Evolutionary conservation across 2,113 vertebrate genomes (phyloP), one percentile per base, ranked within the genome.

Genomic region (Hystrix cristata): DNA sequence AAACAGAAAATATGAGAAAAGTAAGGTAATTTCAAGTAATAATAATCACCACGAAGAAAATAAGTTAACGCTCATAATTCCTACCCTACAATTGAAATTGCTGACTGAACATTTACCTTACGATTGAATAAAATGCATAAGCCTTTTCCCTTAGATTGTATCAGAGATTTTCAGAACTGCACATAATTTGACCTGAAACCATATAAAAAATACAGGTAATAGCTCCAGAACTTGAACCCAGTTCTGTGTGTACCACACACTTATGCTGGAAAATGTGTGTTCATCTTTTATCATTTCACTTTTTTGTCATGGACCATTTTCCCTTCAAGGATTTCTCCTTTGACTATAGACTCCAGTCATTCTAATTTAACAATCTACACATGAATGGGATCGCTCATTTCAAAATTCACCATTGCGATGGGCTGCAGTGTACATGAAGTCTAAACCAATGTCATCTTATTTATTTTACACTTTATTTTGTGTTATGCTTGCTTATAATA

Each of bases 41-140:
- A 93, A 71, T 78, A 67, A 43, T 23, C 67, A 31, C 15, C n/a
- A 90, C 38, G 53, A 89, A 86, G 60, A 83, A 87, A 94, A 97
- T 69, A 89, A 96, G 81, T 62, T 46, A 29, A 90, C 23, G 2
- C n/a, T 65, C 65, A 51, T 93, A 76, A 93, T 89, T 21, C 59
- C 84, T 90, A 72, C 59, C 60, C 1, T 79, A 29, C 14, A 83
- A 55, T 43, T 92, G 29, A 85, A 88, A 94, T 94, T 89, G 48
- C 43, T 91, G 85, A 90, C 8, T 87, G 43, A 84, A 90, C 0
- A 25, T 48, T 91, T 88, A 53, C 38, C 59, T 86, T 90, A 78
- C 69, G 34, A 10, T 1, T 57, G 23, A 97, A 3, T n/a, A 82
- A 96, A 81, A 87, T 57, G 87, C 7, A 6, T 62, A 62, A 94